Percentiles rank a stretch among this genome's conserved stretches.
Evolutionary conservation across 2,888 invertebrate genomes (phyloP).

Genomic region (Clistopyga incitator): DNA sequence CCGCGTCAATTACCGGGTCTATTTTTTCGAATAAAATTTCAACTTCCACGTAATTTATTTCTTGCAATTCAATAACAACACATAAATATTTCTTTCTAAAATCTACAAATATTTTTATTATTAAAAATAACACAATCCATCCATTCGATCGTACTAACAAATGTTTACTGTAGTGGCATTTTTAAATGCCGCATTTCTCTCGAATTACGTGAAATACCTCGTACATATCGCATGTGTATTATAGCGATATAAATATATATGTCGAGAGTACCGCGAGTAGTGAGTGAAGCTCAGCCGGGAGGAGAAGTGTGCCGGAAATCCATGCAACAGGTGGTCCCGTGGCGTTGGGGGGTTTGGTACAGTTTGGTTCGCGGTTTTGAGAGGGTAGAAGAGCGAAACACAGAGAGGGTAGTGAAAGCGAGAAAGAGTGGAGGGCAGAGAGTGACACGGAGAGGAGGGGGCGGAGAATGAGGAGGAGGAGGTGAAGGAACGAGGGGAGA

Average conservation of each 20-base stretch:
- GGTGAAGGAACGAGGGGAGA: conserved; percentile 13
- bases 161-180: too few relatives aligned
- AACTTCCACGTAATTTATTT: too few relatives aligned
- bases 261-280: conserved; percentile 49
- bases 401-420: conserved; percentile 54
- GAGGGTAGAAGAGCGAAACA: conserved; percentile 65
- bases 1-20: too few relatives aligned
- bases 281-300: conserved; percentile 54
- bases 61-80: too few relatives aligned
- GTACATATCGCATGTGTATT: conserved; percentile 15
- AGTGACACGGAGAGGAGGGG: conserved; percentile 46
- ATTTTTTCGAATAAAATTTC: too few relatives aligned
- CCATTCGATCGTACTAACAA: too few relatives aligned
- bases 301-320: conserved; percentile 81
- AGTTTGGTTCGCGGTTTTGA: conserved; percentile 74
- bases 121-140: too few relatives aligned
- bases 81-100: too few relatives aligned
- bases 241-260: conserved; percentile 36
- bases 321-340: conserved; percentile 82
- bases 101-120: too few relatives aligned
- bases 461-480: conserved; percentile 34
- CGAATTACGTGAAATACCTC: background rate
- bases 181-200: background rate
- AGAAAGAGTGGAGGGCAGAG: conserved; percentile 7
- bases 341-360: conserved; percentile 72